phyloP scores from a whole-genome alignment of 2,888 invertebrate species.

The Dynastes grantii region DNA sequence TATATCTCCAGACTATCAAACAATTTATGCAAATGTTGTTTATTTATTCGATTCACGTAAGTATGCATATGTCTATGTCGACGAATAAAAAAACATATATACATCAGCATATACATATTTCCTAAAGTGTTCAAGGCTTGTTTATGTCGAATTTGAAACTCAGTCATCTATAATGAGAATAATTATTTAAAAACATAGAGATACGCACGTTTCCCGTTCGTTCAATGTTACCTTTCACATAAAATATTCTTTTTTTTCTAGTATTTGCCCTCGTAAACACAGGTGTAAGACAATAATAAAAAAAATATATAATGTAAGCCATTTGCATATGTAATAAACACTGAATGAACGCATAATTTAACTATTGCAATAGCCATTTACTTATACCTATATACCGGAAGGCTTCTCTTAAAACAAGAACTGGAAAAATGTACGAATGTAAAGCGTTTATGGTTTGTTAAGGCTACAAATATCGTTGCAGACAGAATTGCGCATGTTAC shows the following conservation, averaged over 20 bases:
- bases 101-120: background rate
- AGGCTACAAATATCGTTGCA: too few species aligned
- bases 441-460: too few species aligned
- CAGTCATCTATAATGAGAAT: too few species aligned
- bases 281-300: background rate
- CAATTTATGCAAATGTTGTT: too few species aligned
- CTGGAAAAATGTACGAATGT: background rate
- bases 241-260: background rate
- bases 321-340: constrained; percentile 2
- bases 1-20: too few species aligned
- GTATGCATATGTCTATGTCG: background rate
- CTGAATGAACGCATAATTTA: background rate
- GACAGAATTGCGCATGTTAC: too few species aligned
- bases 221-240: constrained; percentile 4
- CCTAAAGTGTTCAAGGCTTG: background rate
- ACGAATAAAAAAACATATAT: background rate
- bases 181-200: too few species aligned
- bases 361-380: background rate
- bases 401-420: background rate
- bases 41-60: background rate
- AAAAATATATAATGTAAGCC: background rate
- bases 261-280: background rate
- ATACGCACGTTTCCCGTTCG: background rate
- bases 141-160: background rate
- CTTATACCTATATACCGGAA: background rate